Evolutionary conservation across 1,140 invertebrate genomes (phyloP).

Genomic region (Drosophila lacteicornis): DNA sequence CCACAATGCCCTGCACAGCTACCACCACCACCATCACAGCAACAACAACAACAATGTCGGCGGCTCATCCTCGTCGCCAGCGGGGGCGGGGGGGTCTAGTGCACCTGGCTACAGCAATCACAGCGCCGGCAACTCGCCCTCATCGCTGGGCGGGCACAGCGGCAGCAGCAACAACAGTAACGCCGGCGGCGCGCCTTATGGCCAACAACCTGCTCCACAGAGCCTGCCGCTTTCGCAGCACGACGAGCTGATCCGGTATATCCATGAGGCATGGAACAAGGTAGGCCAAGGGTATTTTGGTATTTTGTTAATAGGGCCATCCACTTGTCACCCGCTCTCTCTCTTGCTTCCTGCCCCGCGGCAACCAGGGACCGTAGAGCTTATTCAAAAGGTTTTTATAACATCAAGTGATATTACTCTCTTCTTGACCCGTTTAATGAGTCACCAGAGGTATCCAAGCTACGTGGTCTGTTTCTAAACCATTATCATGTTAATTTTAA

Average conservation of each 20-base stretch:
- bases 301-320: not conserved
- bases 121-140: constrained; percentile 61
- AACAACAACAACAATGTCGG: constrained; percentile 56
- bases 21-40: constrained; percentile 69
- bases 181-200: constrained; percentile 20
- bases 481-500: not conserved
- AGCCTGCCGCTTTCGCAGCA: constrained; percentile 76
- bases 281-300: constrained; percentile 41
- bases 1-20: constrained; percentile 62
- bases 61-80: constrained; percentile 49
- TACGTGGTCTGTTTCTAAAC: not conserved
- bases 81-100: constrained; percentile 50
- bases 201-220: constrained; percentile 41
- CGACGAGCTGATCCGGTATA: constrained; percentile 82
- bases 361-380: constrained; percentile 24
- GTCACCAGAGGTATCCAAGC: not conserved
- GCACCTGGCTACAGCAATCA: constrained; percentile 68
- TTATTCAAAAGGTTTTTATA: not conserved
- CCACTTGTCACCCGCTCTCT: constrained; percentile 4
- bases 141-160: constrained; percentile 27
- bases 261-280: constrained; percentile 81
- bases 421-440: not conserved
- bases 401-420: not conserved
- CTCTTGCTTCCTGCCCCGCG: constrained; percentile 22
- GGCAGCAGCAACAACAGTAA: constrained; percentile 42